These are phyloP conservation scores for Rhinophrynus dorsalis DNA, from an alignment of 2,797 vertebrate genomes.

Conservation along the genomic window DNA sequence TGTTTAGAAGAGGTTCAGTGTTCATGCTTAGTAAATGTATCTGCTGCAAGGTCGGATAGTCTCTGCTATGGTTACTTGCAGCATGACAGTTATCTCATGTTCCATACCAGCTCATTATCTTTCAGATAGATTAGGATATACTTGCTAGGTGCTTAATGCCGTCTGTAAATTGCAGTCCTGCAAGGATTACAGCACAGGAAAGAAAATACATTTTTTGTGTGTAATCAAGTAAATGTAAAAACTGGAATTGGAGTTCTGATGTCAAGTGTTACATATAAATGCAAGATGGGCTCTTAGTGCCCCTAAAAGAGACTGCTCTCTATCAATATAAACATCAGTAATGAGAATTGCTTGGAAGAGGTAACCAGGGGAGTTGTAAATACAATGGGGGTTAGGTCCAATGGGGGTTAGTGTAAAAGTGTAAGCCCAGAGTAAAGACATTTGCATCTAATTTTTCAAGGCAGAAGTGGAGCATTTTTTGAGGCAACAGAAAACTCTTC, in stretches of 20 bases:
- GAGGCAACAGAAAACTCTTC: too few species aligned
- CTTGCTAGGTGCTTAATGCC: slow-evolving; percentile 35
- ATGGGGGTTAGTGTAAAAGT: too few species aligned
- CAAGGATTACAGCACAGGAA: neutral
- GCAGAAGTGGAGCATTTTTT: too few species aligned
- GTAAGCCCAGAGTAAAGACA: too few species aligned
- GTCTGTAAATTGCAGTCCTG: slow-evolving; percentile 31
- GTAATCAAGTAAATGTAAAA: slow-evolving; percentile 12
- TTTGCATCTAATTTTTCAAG: too few species aligned
- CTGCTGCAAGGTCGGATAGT: slow-evolving; percentile 2
- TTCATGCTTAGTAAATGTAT: neutral
- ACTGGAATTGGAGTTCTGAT: slow-evolving; percentile 2
- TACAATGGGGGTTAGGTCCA: too few species aligned
- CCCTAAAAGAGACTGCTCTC: too few species aligned
- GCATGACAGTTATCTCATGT: slow-evolving; percentile 11
- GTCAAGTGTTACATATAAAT: neutral
- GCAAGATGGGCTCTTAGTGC: too few species aligned
- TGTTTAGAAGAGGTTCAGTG: neutral
- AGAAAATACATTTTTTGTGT: slow-evolving; percentile 2
- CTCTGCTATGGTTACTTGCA: neutral
- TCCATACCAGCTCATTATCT: slow-evolving; percentile 24
- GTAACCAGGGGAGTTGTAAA: too few species aligned
- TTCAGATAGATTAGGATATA: slow-evolving; percentile 28
- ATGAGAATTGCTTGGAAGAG: too few species aligned
- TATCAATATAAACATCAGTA: too few species aligned